Evolutionary conservation across 2,888 invertebrate genomes (phyloP), one percentile per base, ranked within the genome.

Genomic region (Phyllotreta striolata): DNA sequence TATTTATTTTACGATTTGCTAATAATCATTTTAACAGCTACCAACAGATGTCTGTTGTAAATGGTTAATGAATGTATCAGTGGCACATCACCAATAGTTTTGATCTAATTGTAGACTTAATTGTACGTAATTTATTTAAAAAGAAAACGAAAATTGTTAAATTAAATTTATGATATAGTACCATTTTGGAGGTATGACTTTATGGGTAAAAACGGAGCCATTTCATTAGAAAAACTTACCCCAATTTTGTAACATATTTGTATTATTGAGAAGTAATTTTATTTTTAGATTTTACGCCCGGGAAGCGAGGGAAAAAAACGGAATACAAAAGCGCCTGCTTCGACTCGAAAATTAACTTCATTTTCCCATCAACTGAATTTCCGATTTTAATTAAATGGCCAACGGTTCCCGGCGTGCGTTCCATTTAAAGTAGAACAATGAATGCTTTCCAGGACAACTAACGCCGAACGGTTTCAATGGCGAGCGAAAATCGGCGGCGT

Each of bases 401-500:
- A 56, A 44, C 24, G 35, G 43, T 41, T 55, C 40, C 24, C 40
- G 41, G 43, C 43, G 35, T 52, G 52, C 34, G 40, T 51, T 38
- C 13, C 43, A 60, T 60, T 60, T 38, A 9, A 60, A 52, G 46
- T 14, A 14, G 52, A 52, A 60, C 60, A 52, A 54, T 60, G 44
- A 38, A 52, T 60, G 39, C 52, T 60, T 60, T 60, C 43, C 37
- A 52, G 41, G 39, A 60, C 39, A 49, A 40, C 47, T 43, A 34
- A 47, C 49, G 12, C 7, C 59, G 49, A 46, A 66, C 66, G 56
- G 64, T 69, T 69, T 63, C 63, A 64, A 61, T 65, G 65, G 54
- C 60, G 41, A 56, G 58, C 51, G 55, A 58, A 59, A 66, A 64
- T 66, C 60, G 68, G 57, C 56, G 54, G 59, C 14, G 59, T 58